Conservation (phyloP, 2,797 vertebrate species). For the Enteromius unitaeniatus region DNA sequence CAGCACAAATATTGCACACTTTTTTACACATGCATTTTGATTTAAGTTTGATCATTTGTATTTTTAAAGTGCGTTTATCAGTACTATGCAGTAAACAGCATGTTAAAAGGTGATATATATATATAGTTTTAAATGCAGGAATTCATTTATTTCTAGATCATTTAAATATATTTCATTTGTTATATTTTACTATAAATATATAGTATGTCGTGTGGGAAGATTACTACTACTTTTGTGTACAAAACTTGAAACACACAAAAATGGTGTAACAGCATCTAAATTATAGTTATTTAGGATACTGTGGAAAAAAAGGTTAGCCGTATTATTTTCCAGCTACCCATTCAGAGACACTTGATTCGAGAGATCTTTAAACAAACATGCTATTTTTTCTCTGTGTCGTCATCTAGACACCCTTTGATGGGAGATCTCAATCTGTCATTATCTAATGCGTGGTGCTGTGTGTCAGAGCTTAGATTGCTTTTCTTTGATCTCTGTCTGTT, state of each 20-base stretch:
- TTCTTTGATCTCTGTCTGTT: constrained; percentile 76
- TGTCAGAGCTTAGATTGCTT: constrained; percentile 42
- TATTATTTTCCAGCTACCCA: neutral
- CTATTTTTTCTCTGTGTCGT: constrained; percentile 13
- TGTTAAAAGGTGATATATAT: neutral
- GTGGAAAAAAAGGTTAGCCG: neutral
- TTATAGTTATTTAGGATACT: neutral
- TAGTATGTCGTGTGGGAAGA: neutral
- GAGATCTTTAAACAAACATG: constrained; percentile 11
- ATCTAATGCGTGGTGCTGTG: constrained; percentile 69
- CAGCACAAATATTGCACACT: neutral
- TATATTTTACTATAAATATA: neutral
- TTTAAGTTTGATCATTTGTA: neutral
- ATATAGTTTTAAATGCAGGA: neutral
- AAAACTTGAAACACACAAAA: neutral
- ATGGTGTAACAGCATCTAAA: neutral
- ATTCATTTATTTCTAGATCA: neutral
- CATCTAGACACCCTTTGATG: constrained; percentile 26
- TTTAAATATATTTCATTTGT: neutral
- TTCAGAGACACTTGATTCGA: neutral
- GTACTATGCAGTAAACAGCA: neutral
- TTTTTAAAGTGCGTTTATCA: neutral
- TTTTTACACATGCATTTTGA: neutral
- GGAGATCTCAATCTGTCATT: constrained; percentile 55
- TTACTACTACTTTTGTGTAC: neutral